Percentiles rank a stretch among this genome's conserved stretches.
Evolutionary conservation across 2,113 vertebrate species (phyloP).

Genomic region (Leucoraja erinaceus): DNA sequence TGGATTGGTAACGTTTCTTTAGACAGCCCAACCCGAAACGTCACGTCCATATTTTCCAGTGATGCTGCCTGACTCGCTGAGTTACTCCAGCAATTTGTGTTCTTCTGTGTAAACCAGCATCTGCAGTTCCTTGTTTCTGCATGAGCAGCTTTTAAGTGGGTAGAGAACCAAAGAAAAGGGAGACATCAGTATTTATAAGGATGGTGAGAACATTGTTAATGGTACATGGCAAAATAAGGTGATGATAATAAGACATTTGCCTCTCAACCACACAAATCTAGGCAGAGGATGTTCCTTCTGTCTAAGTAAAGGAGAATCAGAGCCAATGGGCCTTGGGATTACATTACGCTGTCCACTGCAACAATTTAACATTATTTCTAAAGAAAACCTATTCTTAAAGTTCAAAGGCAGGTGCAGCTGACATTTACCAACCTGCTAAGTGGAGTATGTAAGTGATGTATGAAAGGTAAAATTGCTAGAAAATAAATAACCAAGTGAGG

Average conservation of each 20-base stretch:
- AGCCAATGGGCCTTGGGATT: background rate
- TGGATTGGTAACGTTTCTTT: too few species aligned
- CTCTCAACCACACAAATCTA: background rate
- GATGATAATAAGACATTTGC: background rate
- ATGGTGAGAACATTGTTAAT: background rate
- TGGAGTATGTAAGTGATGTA: background rate
- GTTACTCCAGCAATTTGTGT: too few species aligned
- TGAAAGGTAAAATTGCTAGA: background rate
- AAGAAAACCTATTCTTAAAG: background rate
- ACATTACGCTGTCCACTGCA: background rate
- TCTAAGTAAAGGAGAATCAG: background rate
- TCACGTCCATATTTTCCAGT: too few species aligned
- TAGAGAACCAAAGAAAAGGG: background rate
- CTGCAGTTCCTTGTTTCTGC: too few species aligned
- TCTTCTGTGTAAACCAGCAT: too few species aligned
- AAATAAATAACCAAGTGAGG: conserved; percentile 27
- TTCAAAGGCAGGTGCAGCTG: conserved; percentile 12
- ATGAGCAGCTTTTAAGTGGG: background rate
- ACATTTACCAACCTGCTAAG: conserved; percentile 8
- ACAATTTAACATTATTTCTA: background rate
- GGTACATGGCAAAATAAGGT: background rate
- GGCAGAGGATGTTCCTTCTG: background rate
- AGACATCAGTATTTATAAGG: background rate
- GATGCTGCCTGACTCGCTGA: too few species aligned
- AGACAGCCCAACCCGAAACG: too few species aligned